Evolutionary conservation across 1,140 invertebrate genomes (phyloP), one percentile per base, ranked within the genome.

Genomic region (Oncopodura yosiiana): DNA sequence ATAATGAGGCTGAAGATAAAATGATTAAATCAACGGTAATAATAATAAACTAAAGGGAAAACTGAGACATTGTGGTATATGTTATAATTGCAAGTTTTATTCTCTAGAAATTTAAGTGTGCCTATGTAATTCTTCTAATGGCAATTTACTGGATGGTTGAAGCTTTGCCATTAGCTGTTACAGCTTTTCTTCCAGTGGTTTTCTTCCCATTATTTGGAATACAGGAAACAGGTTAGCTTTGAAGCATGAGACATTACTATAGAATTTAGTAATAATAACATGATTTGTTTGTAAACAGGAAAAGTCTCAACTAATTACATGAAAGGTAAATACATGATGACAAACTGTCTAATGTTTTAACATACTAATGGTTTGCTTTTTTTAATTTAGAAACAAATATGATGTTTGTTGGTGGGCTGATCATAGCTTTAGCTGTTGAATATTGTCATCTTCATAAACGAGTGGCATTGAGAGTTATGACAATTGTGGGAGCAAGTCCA

Each of bases 111-210:
- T 62, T 66, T 42, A 59, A 68, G 68, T 90, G 87, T 66, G 81
- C 81, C 60, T 92, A 81, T 67, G 78, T 85, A 0, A 76, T 92
- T 0, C 56, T 87, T 3, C 67, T 91, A 19, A 90, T 92, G 86
- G 84, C 83, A 1, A 72, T 82, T 1, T 92, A 80, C 67, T 93
- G 87, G 87, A 81, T 91, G 44, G 77, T 83, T 8, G 87, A 93
- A 70, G 78, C 81, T 0, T 68, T 93, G 14, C 87, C 87, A 0
- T 70, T 92, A 14, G 79, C 85, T 0, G 76, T 91, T 2, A 91
- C 88, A 1, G 80, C 87, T 0, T 77, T 92, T 61, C 69, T 93
- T 16, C 89, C 89, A 0, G 77, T 91, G 49, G 81, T 89, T 0
- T 68, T 90, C 0, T 89, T 89, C 66, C 89, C 89, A 0, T 65